A percentile compares a stretch with the other conserved stretches of the same genome.
phyloP scores from a whole-genome alignment of 2,797 vertebrate species.

The Typhlichthys eigenmanni region DNA sequence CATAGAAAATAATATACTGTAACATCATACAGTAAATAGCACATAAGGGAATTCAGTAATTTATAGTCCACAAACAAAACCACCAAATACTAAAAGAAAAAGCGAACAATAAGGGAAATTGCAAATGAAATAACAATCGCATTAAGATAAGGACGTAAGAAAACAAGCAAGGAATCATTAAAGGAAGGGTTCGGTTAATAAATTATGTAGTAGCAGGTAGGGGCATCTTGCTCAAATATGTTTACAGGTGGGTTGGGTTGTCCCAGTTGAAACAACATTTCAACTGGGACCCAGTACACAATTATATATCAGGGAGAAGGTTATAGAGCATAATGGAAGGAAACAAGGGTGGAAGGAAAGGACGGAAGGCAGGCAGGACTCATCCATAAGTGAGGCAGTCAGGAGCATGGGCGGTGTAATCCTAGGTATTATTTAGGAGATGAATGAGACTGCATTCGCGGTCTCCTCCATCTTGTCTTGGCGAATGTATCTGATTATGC shows the following conservation, averaged over 20 bases:
- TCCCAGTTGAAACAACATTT: too few relatives aligned
- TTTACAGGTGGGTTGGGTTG: too few relatives aligned
- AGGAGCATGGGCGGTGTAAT: neutral
- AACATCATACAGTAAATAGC: too few relatives aligned
- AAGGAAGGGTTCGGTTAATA: too few relatives aligned
- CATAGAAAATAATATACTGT: too few relatives aligned
- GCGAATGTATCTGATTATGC: conserved; percentile 17
- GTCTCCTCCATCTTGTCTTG: conserved; percentile 12
- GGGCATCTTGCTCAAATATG: too few relatives aligned
- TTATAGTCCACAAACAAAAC: too few relatives aligned
- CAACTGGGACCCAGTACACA: neutral
- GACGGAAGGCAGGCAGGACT: conserved; percentile 1
- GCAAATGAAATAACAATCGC: too few relatives aligned
- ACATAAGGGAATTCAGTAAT: too few relatives aligned
- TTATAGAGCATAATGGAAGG: neutral
- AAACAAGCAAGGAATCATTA: neutral
- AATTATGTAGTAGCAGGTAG: too few relatives aligned
- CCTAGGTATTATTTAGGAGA: conserved; percentile 20
- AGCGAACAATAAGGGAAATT: too few relatives aligned
- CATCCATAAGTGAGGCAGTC: neutral
- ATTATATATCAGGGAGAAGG: neutral
- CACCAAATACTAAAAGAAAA: too few relatives aligned
- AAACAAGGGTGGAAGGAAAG: neutral
- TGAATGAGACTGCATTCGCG: conserved; percentile 12
- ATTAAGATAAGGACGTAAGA: neutral